Evolutionary conservation across 1,140 invertebrate genomes (phyloP), one percentile per base, ranked within the genome.

Genomic region (Diprion similis): DNA sequence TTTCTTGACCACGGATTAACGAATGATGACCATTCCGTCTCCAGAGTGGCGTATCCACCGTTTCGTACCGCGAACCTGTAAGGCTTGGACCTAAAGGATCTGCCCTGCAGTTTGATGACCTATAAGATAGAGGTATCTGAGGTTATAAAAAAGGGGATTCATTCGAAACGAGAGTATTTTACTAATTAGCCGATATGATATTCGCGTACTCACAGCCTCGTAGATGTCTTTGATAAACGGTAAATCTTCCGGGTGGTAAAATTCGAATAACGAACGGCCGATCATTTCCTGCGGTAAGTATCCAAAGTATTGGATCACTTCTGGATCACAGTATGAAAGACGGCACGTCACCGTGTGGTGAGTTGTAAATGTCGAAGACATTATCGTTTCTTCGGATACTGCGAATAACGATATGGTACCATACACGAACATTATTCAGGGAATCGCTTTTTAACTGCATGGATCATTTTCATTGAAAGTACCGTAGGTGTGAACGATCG

Each of bases 11-110:
- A 98, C 0, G 97, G 97, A 90, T 98, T 98, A 46, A 97, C 91
- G 85, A 98, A 98, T 73, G 94, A 95, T 0, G 95, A 95, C 96
- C 96, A 98, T 85, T 98, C 95, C 0, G 96, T 97, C 86, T 97
- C 95, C 47, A 98, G 85, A 67, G 93, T 90, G 48, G 95, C 90
- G 83, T 92, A 97, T 77, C 92, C 92, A 1, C 96, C 95, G 85
- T 98, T 98, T 82, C 95, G 93, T 37, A 93, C 92, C 66, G 93
- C 89, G 84, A 98, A 95, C 74, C 95, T 91, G 79, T 93, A 92
- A 4, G 95, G 93, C 80, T 94, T 94, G 80, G 94, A 95, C 75
- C 91, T 91, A 81, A 94, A 92, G 6, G 93, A 91, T 64, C 91
- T 89, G 74, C 92, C 93, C 82, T 91, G 89, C 70, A 89, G 87